Conservation (phyloP, 1,140 invertebrate species). For the Cherax quadricarinatus region DNA sequence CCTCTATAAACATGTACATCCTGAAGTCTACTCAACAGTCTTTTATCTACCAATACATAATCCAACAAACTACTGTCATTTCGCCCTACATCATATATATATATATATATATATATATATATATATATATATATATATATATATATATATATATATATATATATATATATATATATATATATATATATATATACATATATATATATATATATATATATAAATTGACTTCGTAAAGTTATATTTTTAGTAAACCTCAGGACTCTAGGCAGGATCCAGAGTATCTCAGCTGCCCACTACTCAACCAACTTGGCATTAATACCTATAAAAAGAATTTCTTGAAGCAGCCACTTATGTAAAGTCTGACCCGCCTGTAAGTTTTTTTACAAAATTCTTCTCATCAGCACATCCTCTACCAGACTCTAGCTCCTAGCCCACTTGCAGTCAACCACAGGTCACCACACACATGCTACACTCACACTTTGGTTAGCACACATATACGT, state of each 20-base stretch:
- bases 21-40: too few species aligned
- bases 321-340: not conserved
- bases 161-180: slow-evolving; percentile 13
- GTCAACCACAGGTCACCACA: too few species aligned
- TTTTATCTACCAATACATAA: too few species aligned
- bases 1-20: too few species aligned
- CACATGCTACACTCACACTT: too few species aligned
- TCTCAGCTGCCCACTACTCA: not conserved
- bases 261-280: not conserved
- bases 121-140: slow-evolving; percentile 13
- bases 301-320: not conserved
- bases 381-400: not conserved
- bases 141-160: slow-evolving; percentile 13
- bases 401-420: not conserved
- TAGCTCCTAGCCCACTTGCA: too few species aligned
- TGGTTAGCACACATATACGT: too few species aligned
- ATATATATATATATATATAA: not conserved
- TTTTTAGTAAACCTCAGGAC: not conserved
- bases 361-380: not conserved
- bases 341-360: not conserved
- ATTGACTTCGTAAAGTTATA: too few species aligned
- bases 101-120: slow-evolving; percentile 13
- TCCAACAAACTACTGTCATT: too few species aligned
- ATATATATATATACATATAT: slow-evolving; percentile 6
- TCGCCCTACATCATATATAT: not conserved